A percentile compares a stretch with the other conserved stretches of the same genome.
Evolutionary conservation across 1,140 invertebrate genomes (phyloP).

Genomic region (Acromyrmex charruanus): DNA sequence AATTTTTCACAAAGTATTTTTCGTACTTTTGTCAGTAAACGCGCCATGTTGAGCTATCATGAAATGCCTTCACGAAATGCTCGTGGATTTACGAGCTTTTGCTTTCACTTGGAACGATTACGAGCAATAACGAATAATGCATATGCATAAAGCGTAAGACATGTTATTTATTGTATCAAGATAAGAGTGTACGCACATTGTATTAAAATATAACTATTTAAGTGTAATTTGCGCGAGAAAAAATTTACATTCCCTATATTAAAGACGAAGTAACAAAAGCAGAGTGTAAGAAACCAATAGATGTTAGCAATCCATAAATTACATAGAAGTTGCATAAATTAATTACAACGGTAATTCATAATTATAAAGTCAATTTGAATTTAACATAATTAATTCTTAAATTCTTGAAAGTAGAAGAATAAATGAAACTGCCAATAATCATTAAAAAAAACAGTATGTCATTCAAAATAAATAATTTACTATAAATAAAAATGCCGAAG

Average conservation of each 20-base stretch:
- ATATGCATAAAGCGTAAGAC: neutral
- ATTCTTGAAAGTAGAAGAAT: neutral
- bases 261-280: no score
- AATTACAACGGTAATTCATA: neutral
- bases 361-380: neutral
- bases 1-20: neutral
- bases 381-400: neutral
- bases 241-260: neutral
- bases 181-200: neutral
- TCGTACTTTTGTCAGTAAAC: neutral
- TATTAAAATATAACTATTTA: slow-evolving; percentile 5
- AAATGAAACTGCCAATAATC: neutral
- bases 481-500: neutral
- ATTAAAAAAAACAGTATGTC: neutral
- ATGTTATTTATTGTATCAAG: slow-evolving; percentile 1
- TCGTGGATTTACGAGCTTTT: slow-evolving; percentile 26
- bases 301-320: neutral
- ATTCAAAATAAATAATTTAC: neutral
- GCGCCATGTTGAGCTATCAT: neutral
- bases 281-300: no score
- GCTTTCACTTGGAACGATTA: slow-evolving; percentile 52
- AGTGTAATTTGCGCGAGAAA: neutral
- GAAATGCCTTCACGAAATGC: neutral
- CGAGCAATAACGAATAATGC: slow-evolving; percentile 28
- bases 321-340: slow-evolving; percentile 9